phyloP scores from a whole-genome alignment of 2,113 vertebrate species.

The Syrrhaptes paradoxus region DNA sequence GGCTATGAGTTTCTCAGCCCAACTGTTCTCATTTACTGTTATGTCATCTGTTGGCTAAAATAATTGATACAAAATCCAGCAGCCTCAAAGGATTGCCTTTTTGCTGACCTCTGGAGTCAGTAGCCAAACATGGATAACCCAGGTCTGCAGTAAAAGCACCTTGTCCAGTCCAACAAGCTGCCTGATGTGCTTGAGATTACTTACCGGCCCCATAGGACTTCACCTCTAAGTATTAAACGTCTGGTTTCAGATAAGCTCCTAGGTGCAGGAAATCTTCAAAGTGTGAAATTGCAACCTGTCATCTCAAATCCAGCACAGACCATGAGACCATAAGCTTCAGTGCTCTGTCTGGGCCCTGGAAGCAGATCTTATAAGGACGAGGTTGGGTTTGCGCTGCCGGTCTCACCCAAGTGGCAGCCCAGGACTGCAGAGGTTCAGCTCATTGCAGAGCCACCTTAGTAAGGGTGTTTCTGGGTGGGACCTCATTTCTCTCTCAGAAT shows the following conservation, averaged over 20 bases:
- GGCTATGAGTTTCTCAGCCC: neutral
- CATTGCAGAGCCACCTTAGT: neutral
- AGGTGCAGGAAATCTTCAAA: neutral
- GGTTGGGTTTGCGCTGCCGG: neutral
- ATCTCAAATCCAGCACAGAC: neutral
- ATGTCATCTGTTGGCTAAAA: neutral
- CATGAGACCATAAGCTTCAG: neutral
- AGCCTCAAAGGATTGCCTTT: neutral
- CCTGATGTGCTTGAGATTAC: neutral
- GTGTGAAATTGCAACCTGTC: neutral
- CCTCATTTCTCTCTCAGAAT: neutral
- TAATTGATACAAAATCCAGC: neutral
- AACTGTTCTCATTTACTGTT: neutral
- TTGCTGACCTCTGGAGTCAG: neutral
- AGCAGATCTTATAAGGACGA: rapidly evolving
- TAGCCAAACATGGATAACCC: neutral
- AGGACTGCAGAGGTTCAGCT: neutral
- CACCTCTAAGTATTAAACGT: neutral
- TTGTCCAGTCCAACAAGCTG: neutral
- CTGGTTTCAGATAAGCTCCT: neutral
- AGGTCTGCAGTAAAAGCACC: neutral
- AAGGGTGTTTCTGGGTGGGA: neutral
- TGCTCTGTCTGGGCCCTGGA: neutral
- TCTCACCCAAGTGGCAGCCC: neutral
- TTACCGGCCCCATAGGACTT: neutral